Base-by-base conservation (phyloP, 2,888 invertebrate genomes). In the Metalampra italica region DNA sequence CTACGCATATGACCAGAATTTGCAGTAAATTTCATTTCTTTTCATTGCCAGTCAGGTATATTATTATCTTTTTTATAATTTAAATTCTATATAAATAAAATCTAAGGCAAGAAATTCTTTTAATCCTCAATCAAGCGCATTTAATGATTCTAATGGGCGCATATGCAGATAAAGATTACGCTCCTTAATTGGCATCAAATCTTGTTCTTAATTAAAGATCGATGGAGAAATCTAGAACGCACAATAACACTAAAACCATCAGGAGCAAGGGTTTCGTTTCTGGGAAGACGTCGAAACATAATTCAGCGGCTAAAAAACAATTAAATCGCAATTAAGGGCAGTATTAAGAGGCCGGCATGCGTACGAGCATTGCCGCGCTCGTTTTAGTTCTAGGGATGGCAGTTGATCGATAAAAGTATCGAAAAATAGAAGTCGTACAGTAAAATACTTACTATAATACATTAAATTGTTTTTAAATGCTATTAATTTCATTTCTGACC, bases 301-400 rank as follows among this genome's bases (percentile, higher is more conserved):
- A 79, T 82, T 78, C 78, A 67, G 62, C 62, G 76, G 72, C 76
- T 78, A 82, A 85, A 85, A 72, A 87, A 85, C 82, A 85, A 88
- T 87, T 88, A 87, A 85, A 83, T 74, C 76, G 84, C 83, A 86
- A 88, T 88, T 87, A 87, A 81, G 74, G 71, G 60, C 78, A 81
- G 78, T 81, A 87, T 86, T 85, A 83, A 84, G 72, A 69, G 68
- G 71, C 59, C 62, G 82, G 83, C 75, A 78, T 82, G 82, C 77
- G 78, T 64, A 57, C 56, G 64, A 62, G 75, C 68, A 74, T 70
- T 73, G 73, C 71, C 53, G 68, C 68, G 66, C 72, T 75, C 75
- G 70, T 77, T 82, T 83, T 45, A 39, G 7, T 7, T 45, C 12
- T 45, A 45, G 44, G 14, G 44, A 63, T 68, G 81, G 52, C 60